Evolutionary conservation across 2,113 vertebrate genomes (phyloP).

Genomic region (Dasyurus viverrinus): DNA sequence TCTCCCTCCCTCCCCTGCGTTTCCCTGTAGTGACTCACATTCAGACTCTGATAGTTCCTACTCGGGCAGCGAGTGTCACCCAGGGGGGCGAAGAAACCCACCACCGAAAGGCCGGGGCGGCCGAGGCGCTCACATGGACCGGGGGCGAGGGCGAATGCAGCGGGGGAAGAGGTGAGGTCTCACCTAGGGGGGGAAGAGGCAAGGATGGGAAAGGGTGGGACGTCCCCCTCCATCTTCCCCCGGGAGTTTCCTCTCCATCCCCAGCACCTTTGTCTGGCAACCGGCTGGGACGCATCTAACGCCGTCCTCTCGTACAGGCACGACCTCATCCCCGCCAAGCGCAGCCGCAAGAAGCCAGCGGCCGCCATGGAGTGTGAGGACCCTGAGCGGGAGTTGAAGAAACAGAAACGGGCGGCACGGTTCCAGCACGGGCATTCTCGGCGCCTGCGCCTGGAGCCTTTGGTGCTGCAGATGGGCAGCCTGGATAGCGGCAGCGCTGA

Average conservation of each 20-base stretch:
- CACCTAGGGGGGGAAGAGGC: no score
- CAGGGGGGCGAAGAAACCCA: slow-evolving; percentile 72
- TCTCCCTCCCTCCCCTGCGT: not conserved
- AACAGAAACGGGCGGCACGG: slow-evolving; percentile 91
- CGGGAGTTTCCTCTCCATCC: not conserved
- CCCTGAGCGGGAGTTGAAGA: slow-evolving; percentile 92
- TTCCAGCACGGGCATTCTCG: slow-evolving; percentile 88
- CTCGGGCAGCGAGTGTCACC: slow-evolving; percentile 77
- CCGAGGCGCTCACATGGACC: slow-evolving; percentile 82
- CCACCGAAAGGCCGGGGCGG: slow-evolving; percentile 79
- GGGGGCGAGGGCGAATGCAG: slow-evolving; percentile 81
- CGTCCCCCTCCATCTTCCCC: not conserved
- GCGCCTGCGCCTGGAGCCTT: slow-evolving; percentile 90
- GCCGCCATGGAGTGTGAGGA: slow-evolving; percentile 91
- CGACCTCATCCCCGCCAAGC: slow-evolving; percentile 82
- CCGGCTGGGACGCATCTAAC: not conserved
- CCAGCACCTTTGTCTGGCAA: not conserved
- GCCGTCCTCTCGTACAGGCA: slow-evolving; percentile 21
- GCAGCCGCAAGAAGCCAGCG: slow-evolving; percentile 85
- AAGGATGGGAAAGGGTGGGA: not conserved
- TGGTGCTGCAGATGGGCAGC: slow-evolving; percentile 90
- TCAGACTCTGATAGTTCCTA: slow-evolving; percentile 82
- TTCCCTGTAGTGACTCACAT: slow-evolving; percentile 75
- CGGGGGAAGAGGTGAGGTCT: slow-evolving; percentile 80
- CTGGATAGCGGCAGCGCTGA: slow-evolving; percentile 86